Conservation (phyloP, 2,888 invertebrate genomes). For the Anoplius nigerrimus region DNA sequence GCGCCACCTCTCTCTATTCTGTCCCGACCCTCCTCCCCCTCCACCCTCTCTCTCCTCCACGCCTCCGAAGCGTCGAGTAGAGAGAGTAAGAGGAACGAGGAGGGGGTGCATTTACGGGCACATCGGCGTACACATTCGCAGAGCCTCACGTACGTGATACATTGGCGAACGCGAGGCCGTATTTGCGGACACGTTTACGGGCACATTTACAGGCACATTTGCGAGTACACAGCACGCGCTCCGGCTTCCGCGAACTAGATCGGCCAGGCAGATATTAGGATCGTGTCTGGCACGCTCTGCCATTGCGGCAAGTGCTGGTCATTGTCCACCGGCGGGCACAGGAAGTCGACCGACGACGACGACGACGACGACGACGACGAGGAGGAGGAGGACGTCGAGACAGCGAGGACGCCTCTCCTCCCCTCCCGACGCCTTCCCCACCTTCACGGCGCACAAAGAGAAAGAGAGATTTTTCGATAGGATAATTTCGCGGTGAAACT, state of each 20-base stretch:
- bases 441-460: constrained; percentile 18
- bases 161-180: no score
- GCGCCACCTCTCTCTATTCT: no score
- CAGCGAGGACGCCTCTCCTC: constrained; percentile 4
- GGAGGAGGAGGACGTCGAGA: constrained; percentile 5
- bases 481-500: constrained; percentile 66
- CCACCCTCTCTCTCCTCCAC: no score
- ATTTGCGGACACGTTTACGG: no score
- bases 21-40: no score
- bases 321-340: constrained; percentile 67
- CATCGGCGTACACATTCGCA: constrained; percentile 8
- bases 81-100: constrained; percentile 12
- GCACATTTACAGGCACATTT: constrained; percentile 19
- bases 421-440: constrained; percentile 10
- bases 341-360: constrained; percentile 56
- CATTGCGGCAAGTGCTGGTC: constrained; percentile 69
- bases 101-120: constrained; percentile 8
- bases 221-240: constrained; percentile 22
- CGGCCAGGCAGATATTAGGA: constrained; percentile 66
- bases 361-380: constrained; percentile 5
- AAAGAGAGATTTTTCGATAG: constrained; percentile 63
- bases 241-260: constrained; percentile 72
- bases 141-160: no score
- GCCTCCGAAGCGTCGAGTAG: no score
- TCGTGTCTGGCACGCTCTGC: constrained; percentile 56